Conservation (phyloP, 2,888 invertebrate genomes). For the Polietes domitor region DNA sequence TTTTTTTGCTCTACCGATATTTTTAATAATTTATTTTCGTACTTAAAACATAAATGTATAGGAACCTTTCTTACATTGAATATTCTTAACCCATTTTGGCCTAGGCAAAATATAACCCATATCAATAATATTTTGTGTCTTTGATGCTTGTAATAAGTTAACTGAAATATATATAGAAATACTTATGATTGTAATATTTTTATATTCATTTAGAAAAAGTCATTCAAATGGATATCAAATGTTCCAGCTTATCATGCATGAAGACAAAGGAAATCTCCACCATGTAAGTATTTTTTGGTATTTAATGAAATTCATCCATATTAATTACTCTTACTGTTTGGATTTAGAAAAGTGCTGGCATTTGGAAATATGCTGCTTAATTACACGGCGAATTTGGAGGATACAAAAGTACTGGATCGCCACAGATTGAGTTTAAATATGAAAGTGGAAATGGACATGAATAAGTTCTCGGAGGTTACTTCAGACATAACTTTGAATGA, state of each 20-base stretch:
- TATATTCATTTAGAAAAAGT: not conserved
- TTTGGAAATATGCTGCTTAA: conserved; percentile 79
- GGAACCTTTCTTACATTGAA: no score
- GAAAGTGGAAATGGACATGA: conserved; percentile 75
- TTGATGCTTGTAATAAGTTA: no score
- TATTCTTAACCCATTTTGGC: no score
- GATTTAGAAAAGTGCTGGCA: conserved; percentile 74
- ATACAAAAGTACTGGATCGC: conserved; percentile 73
- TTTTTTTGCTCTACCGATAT: no score
- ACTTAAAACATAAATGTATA: no score
- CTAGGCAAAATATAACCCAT: no score
- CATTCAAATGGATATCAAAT: not conserved
- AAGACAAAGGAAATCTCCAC: conserved; percentile 19
- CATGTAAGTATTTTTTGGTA: conserved; percentile 23
- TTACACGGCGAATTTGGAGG: conserved; percentile 70
- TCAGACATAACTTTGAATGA: conserved; percentile 67
- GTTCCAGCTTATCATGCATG: not conserved
- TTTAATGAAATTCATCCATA: not conserved
- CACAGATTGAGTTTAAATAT: conserved; percentile 72
- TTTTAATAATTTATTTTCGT: no score
- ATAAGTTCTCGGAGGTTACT: conserved; percentile 71
- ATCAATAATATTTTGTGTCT: no score
- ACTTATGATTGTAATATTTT: no score
- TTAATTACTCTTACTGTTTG: not conserved
- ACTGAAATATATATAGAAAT: no score